Percentiles rank a stretch among this genome's conserved stretches.
Conservation (phyloP, 2,113 vertebrate species). For the Corythoichthys haematopterus region DNA sequence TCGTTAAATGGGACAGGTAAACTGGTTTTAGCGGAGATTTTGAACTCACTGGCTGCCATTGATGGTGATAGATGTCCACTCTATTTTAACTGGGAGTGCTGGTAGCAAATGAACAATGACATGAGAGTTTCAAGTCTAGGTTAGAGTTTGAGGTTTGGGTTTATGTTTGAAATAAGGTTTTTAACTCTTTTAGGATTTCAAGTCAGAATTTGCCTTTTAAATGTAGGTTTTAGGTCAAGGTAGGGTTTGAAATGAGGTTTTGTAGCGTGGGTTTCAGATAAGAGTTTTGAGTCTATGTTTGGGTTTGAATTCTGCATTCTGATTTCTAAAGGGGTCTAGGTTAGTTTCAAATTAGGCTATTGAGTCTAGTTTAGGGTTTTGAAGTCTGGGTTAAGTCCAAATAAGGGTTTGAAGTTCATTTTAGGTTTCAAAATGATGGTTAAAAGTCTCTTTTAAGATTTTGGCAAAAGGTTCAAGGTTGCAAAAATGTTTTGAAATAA, state of each 20-base stretch:
- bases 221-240: background rate
- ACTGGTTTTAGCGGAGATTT: no score
- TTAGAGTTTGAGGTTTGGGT: background rate
- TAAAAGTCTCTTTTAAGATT: no score
- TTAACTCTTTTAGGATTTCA: background rate
- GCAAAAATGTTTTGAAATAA: no score
- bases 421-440: no score
- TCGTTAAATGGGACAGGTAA: no score
- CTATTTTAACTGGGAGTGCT: background rate
- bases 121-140: background rate
- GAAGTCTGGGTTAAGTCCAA: no score
- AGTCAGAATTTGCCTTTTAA: background rate
- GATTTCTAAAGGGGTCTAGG: no score
- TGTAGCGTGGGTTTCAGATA: background rate
- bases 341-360: no score
- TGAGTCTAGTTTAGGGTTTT: no score
- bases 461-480: no score
- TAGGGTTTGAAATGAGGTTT: background rate
- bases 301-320: no score
- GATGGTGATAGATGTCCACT: background rate
- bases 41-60: background rate
- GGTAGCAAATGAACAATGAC: background rate
- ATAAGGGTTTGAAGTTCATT: no score
- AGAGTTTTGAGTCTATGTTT: background rate
- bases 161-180: background rate